Conservation (phyloP, 2,888 invertebrate genomes). For the Hyles lineata region DNA sequence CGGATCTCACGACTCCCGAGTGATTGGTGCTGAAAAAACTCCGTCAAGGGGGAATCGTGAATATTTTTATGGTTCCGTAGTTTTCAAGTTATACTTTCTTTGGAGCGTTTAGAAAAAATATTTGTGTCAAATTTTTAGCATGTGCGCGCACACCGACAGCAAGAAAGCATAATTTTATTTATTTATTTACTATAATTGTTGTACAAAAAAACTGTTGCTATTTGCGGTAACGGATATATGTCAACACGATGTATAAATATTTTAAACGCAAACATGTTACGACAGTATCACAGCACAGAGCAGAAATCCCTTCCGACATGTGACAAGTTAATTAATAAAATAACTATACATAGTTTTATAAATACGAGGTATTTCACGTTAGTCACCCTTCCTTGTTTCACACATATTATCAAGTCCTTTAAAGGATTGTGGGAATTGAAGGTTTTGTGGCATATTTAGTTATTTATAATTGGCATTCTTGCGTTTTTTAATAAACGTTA, state of each 20-base stretch:
- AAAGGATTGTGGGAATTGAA: neutral
- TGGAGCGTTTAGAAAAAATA: no score
- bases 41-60: slow-evolving; percentile 48
- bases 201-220: no score
- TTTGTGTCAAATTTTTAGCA: no score
- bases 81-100: neutral
- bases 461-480: neutral
- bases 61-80: slow-evolving; percentile 47
- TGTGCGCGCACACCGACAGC: no score
- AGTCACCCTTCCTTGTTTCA: slow-evolving; percentile 23
- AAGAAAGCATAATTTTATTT: no score
- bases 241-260: neutral
- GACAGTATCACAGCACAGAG: slow-evolving; percentile 7
- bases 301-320: slow-evolving; percentile 27
- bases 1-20: slow-evolving; percentile 75
- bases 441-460: neutral
- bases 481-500: no score
- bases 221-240: neutral
- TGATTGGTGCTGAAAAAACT: slow-evolving; percentile 68
- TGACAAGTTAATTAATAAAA: slow-evolving; percentile 25
- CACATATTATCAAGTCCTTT: neutral
- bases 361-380: slow-evolving; percentile 12
- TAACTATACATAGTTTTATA: slow-evolving; percentile 4
- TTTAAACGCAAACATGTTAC: slow-evolving; percentile 7
- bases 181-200: no score